Evolutionary conservation across 2,113 vertebrate genomes (phyloP).

Genomic region (Melanotaenia duboulayi): DNA sequence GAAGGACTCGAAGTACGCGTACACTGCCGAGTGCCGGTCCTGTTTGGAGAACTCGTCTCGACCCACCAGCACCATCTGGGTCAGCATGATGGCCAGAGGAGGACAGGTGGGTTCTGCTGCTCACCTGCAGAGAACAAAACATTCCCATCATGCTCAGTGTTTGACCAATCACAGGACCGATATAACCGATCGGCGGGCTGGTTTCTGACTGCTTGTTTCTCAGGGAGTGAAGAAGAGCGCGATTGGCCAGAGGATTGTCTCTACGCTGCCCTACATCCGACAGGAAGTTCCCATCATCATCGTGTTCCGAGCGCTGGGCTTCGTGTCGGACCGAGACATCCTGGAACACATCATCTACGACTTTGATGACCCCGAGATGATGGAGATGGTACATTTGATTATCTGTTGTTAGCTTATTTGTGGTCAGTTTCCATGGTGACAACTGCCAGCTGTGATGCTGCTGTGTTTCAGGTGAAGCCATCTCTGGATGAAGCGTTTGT

Average conservation of each 20-base stretch:
- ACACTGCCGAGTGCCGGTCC: slow-evolving; percentile 96
- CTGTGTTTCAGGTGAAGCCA: slow-evolving; percentile 90
- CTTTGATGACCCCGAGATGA: slow-evolving; percentile 99
- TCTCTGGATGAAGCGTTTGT: slow-evolving; percentile 98
- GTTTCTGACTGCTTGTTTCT: background rate
- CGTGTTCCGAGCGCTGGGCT: slow-evolving; percentile 95
- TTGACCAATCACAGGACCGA: no score
- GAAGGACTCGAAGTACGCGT: slow-evolving; percentile 98
- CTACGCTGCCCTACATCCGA: slow-evolving; percentile 95
- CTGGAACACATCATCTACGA: slow-evolving; percentile 99
- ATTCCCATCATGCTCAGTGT: no score
- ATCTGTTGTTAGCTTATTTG: background rate
- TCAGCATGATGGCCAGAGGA: slow-evolving; percentile 99
- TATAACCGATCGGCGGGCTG: no score
- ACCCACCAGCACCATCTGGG: slow-evolving; percentile 98
- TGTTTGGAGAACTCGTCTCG: slow-evolving; percentile 98
- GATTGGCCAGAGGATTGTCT: slow-evolving; percentile 97
- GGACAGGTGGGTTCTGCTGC: slow-evolving; percentile 87
- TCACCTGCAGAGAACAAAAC: background rate
- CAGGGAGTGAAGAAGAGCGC: slow-evolving; percentile 99
- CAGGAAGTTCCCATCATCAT: slow-evolving; percentile 99
- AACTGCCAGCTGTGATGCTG: background rate
- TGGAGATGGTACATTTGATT: slow-evolving; percentile 91
- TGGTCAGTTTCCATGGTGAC: background rate
- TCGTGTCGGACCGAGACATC: slow-evolving; percentile 98